Base-by-base conservation (phyloP, 2,888 invertebrate genomes). In the Callyntrura guangdongensis region DNA sequence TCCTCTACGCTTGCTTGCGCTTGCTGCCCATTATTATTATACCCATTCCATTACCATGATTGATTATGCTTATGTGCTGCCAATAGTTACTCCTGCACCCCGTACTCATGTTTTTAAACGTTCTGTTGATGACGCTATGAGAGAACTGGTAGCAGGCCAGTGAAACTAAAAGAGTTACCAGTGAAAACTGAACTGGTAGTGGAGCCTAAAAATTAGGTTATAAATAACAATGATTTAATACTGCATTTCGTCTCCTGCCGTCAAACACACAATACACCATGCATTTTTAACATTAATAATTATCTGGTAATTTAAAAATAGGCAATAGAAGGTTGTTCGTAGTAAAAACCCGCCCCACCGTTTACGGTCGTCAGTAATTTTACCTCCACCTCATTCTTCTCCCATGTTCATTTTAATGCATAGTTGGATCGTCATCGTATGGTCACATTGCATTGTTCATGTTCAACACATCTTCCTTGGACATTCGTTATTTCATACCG, bases 151-250 rank as follows among this genome's bases (percentile, higher is more conserved):
- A 36, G 47, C 47, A 45, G 9, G 3, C 45, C 36, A 47, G 47
- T 74, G 47, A 22, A 74, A 45, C 17, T 45, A 74, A 22, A n/a
- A 17, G 36, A 36, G 36, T 4, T 36, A 6, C 36, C 36, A 36
- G 36, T 36, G 36, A 36, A 36, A 36, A 36, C 3, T 36, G 3
- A 64, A 22, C 47, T 22, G 47, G 47, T 59, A 74, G 47, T 59
- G 27, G 53, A 77, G 77, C n/a, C 9, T 0, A 8, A 53, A 85
- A 85, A 85, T 85, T 85, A 72, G 84, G 53, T 86, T 86, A 86
- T 86, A 74, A 86, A 86, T 86, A 86, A 86, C 36, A 74, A 86
- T 86, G 86, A 86, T 74, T 74, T 74, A 86, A 86, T 74, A 61
- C 86, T 61, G 36, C 20, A 82, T 8, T 9, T 81, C 27, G 56